Base-by-base conservation (phyloP, 2,797 vertebrate genomes). In the Anisognathus igniventris region DNA sequence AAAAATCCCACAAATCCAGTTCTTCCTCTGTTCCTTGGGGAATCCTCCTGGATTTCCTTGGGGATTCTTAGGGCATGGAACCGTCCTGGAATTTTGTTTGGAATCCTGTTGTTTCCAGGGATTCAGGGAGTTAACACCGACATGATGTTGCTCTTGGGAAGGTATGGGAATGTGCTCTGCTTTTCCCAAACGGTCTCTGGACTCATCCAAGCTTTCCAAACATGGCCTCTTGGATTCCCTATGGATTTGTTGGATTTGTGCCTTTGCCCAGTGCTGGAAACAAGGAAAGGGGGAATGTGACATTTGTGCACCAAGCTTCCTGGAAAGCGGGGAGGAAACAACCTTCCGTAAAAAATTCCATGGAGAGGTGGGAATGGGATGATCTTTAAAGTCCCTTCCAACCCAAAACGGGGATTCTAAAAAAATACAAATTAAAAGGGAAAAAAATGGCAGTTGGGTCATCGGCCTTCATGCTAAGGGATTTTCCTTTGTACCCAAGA, bases 121-220 rank as follows among this genome's bases (percentile, higher is more conserved):
- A 4, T 62, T 47, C 20, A 0, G 24, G 9, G 65, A 30, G 20
- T 70, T 44, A 14, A 44, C n/a, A 3, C 3, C 0, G 2, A 8
- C 18, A 4, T 0, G 0, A 3, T 4, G 18, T 23, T 22, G 1
- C 16, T 5, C 0, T 40, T 48, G 31, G 9, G 61, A 53, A 47
- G 28, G 8, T 0, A 17, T 27, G 14, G 56, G 73, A 73, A 67
- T 25, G 18, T 33, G 30, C 39, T 62, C 42, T 39, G 30, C 65
- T 10, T 6, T 53, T 89, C 24, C 56, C 60, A 54, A 27, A 47
- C 7, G 12, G 9, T 20, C 24, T 35, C 21, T 13, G 48, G 35
- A 24, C 7, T 54, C 17, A 30, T 21, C 56, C 30, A 10, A 3
- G 28, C 28, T 45, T 57, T 33, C 73, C 56, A 62, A 14, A 19